Conservation (phyloP, 2,888 invertebrate species). For the Xestobium rufovillosum region DNA sequence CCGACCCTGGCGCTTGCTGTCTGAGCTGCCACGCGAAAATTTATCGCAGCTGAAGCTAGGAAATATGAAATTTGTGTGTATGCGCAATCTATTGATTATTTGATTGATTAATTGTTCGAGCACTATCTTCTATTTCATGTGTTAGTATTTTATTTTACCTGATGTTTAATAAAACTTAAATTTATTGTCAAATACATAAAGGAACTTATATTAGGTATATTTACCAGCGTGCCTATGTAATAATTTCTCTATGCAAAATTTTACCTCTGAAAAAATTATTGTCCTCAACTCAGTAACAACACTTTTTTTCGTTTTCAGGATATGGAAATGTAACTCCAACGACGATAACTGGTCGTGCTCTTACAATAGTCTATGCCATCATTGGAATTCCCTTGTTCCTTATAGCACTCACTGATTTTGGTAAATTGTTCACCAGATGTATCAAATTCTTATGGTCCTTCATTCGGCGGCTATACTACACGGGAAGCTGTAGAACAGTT, state of each 20-base stretch:
- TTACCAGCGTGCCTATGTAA: not conserved
- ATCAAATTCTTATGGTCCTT: slow-evolving; percentile 89
- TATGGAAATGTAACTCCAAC: slow-evolving; percentile 95
- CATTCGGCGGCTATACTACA: slow-evolving; percentile 75
- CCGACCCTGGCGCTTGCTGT: too few species aligned
- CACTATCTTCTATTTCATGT: too few species aligned
- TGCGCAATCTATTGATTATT: too few species aligned
- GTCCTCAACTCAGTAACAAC: too few species aligned
- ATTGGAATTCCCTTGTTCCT: slow-evolving; percentile 94
- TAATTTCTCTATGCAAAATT: not conserved
- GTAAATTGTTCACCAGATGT: slow-evolving; percentile 83
- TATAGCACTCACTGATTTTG: slow-evolving; percentile 89
- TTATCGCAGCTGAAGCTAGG: too few species aligned
- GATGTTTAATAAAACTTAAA: too few species aligned
- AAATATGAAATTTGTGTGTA: too few species aligned
- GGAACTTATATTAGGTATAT: slow-evolving; percentile 3
- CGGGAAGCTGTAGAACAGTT: slow-evolving; percentile 73
- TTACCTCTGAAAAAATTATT: too few species aligned
- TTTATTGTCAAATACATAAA: too few species aligned
- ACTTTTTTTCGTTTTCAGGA: slow-evolving; percentile 55
- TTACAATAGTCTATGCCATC: slow-evolving; percentile 89
- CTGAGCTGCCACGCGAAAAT: too few species aligned
- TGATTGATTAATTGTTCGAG: too few species aligned
- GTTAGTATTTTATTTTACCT: too few species aligned
- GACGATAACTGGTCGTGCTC: slow-evolving; percentile 74